Base-by-base conservation (phyloP, 1,140 invertebrate species). In the Thrips palmi region DNA sequence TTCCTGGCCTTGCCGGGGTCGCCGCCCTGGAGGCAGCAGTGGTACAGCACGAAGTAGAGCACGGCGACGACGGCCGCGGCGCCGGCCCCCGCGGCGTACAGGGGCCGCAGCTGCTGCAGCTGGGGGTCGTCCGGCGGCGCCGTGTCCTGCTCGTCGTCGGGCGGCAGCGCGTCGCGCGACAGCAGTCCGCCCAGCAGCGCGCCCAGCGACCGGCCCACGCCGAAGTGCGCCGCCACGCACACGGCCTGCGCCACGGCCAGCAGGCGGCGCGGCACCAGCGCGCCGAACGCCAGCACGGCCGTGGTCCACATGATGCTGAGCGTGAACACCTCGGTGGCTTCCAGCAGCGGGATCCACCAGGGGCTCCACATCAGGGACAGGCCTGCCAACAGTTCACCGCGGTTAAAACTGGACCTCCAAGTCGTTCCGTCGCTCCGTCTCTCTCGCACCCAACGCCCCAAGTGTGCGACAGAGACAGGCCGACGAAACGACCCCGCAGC, bases 251-350 rank as follows among this genome's bases (percentile, higher is more conserved):
- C 66, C 70, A 3, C 74, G 67, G 44, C 74, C 73, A 76, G 41
- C 0, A 83, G 69, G 49, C 79, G 76, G 29, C 74, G 59, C 2
- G 84, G 82, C 42, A 84, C 70, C 2, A 87, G 66, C 48, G 83
- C 77, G 30, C 78, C 67, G 51, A 82, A 70, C 49, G 87, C 86
- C 1, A 84, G 64, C 31, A 85, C 70, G 1, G 81, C 72, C 12
- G 83, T 79, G 15, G 85, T 73, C 73, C 80, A 87, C 63, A 83
- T 72, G 11, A 88, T 58, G 38, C 78, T 78, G 44, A 87, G 64
- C 0, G 82, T 82, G 45, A 84, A 74, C 8, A 82, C 68, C 59
- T 89, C 81, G 42, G 87, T 57, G 8, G 67, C 57, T 54, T 86
- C 82, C 45, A 75, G 73, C 7, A 76, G 53, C 11, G 83, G 49